A percentile compares a stretch with the other conserved stretches of the same genome.
Conservation (phyloP, 2,113 vertebrate species). For the Myrmophylax atrothorax region DNA sequence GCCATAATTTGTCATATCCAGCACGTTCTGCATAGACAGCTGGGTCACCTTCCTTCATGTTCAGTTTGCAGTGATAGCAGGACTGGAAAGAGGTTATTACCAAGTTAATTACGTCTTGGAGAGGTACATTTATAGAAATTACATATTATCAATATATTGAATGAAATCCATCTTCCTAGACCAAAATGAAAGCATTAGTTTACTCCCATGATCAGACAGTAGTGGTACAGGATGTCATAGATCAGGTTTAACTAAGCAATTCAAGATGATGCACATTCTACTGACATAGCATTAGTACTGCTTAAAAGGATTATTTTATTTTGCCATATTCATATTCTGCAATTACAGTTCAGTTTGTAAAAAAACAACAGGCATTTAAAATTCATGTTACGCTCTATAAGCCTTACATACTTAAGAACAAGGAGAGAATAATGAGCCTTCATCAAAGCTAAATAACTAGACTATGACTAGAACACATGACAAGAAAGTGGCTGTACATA, state of each 20-base stretch:
- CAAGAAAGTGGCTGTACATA: not conserved
- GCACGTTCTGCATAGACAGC: conserved; percentile 94
- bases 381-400: not conserved
- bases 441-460: not conserved
- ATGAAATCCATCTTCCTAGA: not conserved
- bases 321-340: not conserved
- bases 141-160: not conserved
- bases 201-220: not conserved
- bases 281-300: not conserved
- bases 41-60: conserved; percentile 89
- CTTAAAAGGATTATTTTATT: not conserved
- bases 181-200: not conserved
- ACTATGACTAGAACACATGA: not conserved
- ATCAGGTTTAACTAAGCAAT: not conserved
- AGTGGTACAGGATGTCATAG: not conserved
- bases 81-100: conserved; percentile 71
- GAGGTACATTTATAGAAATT: not conserved
- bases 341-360: not conserved
- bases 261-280: not conserved
- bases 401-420: not conserved
- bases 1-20: conserved; percentile 94
- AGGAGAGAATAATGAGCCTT: not conserved
- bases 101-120: not conserved
- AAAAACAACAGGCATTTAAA: not conserved
- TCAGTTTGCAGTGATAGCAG: conserved; percentile 86